Evolutionary conservation across 2,797 vertebrate species (phyloP).

Genomic region (Melanotaenia boesemani): DNA sequence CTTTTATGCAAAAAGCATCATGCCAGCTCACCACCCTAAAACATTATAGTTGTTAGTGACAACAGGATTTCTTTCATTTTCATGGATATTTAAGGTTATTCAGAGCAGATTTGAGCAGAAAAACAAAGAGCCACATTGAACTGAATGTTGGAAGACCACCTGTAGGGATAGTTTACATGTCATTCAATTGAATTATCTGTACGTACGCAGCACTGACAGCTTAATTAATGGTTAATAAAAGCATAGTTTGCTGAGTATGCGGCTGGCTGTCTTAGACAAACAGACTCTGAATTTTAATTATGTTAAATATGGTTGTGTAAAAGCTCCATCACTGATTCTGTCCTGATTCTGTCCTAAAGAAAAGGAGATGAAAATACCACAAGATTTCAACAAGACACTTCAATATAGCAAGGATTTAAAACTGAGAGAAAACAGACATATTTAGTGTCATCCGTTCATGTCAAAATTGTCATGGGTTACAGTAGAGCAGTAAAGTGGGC

Average conservation of each 20-base stretch:
- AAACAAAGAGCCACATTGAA: conserved; percentile 19
- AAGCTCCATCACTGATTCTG: conserved; percentile 47
- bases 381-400: not conserved
- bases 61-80: conserved; percentile 19
- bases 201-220: conserved; percentile 22
- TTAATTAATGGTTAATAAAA: conserved; percentile 57
- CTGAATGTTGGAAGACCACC: conserved; percentile 43
- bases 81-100: conserved; percentile 8
- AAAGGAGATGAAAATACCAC: not conserved
- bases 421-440: not conserved
- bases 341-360: conserved; percentile 8
- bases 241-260: conserved; percentile 16
- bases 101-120: not conserved
- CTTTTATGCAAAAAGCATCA: not conserved
- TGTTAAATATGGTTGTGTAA: conserved; percentile 13
- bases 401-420: not conserved
- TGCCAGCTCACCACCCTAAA: conserved; percentile 2
- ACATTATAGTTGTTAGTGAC: conserved; percentile 29
- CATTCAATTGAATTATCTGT: conserved; percentile 62
- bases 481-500: too few species aligned
- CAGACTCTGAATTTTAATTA: conserved; percentile 16
- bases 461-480: not conserved
- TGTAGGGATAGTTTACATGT: conserved; percentile 44
- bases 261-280: conserved; percentile 28
- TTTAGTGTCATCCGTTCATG: not conserved